Base-by-base conservation (phyloP, 2,113 vertebrate genomes). In the Nanorana parkeri region DNA sequence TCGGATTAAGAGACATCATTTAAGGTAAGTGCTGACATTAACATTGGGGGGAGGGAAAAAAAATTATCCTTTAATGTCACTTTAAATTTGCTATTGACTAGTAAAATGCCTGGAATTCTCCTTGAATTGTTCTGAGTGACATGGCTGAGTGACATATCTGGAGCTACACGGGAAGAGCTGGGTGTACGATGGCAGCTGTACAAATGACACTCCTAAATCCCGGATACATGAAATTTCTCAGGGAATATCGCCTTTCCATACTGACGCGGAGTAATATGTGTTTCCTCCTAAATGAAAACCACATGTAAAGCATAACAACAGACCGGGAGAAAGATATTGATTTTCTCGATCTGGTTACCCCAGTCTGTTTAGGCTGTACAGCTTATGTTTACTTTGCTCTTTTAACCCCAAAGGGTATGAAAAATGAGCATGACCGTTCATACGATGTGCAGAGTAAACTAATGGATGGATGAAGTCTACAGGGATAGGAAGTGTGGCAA, bases 261-360 rank as follows among this genome's bases (percentile, higher is more conserved):
- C 28, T 36, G 71, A 55, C 65, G 19, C 3, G 65, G 86, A 75
- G 83, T 83, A 85, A 87, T 80, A 87, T 72, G 77, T 20, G 83
- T 84, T 88, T 82, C 41, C 15, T 58, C 3, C 52, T 24, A 88
- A 89, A 89, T 87, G 80, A 75, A 82, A 87, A 85, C 21, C 80
- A 82, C 80, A 82, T 82, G 71, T 36, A 56, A 26, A 56, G n/a
- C 56, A n/a, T 36, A 66, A 75, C 60, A 41, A 16, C 84, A 80
- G 20, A 73, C 29, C 51, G 63, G 5, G 86, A 29, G 77, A 67
- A 83, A 21, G 78, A 77, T 72, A 66, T 19, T 32, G 58, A 52
- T 1, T 66, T 51, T 16, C 16, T 69, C 65, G 67, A 84, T 81
- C 80, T 85, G 41, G 56, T 88, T 89, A 85, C 29, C 23, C 65